A percentile compares a stretch with the other conserved stretches of the same genome.
phyloP scores from a whole-genome alignment of 2,888 invertebrate species.

The Tipula lateralis region DNA sequence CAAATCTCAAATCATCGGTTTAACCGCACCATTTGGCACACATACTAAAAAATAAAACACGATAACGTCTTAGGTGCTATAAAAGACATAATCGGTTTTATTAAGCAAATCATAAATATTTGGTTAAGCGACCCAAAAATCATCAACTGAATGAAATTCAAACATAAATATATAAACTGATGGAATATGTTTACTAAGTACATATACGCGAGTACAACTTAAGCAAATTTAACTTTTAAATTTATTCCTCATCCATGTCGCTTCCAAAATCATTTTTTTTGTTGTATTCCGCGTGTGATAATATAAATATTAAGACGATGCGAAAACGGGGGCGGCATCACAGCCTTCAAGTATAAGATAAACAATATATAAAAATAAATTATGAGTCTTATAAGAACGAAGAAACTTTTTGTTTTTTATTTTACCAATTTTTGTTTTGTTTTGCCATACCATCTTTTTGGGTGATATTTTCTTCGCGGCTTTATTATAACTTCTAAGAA shows the following conservation, averaged over 20 bases:
- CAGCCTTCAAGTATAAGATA: neutral
- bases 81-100: neutral
- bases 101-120: constrained; percentile 1
- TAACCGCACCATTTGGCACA: too few relatives aligned
- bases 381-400: neutral
- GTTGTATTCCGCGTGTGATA: neutral
- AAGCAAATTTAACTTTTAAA: neutral
- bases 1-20: too few relatives aligned
- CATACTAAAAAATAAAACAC: too few relatives aligned
- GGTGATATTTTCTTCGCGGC: neutral
- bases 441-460: too few relatives aligned
- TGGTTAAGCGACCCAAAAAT: neutral
- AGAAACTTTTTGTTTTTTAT: neutral
- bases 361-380: neutral
- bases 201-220: neutral
- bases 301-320: neutral
- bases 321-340: neutral
- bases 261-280: neutral
- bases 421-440: neutral
- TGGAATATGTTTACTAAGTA: neutral
- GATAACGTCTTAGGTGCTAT: neutral
- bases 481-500: neutral
- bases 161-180: neutral
- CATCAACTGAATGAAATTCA: neutral
- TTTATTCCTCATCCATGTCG: neutral